Evolutionary conservation across 2,797 vertebrate species (phyloP).

Genomic region (Molossus alvarezi): DNA sequence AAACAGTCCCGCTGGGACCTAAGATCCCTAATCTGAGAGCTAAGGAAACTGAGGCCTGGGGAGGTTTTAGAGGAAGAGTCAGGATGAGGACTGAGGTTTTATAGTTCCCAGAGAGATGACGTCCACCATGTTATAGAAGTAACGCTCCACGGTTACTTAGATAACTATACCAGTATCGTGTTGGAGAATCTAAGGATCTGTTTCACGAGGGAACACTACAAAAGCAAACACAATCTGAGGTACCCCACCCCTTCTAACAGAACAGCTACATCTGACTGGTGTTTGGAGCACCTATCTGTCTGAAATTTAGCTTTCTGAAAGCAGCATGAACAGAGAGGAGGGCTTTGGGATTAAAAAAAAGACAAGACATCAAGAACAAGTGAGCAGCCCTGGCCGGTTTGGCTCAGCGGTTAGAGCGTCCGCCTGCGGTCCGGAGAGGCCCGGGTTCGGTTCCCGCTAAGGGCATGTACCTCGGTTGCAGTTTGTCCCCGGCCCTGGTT

Average conservation of each 20-base stretch:
- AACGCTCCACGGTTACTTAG: not conserved
- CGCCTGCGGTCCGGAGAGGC: too few species aligned
- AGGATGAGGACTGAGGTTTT: not conserved
- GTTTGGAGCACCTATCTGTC: not conserved
- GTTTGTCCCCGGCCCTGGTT: too few species aligned
- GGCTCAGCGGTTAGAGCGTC: too few species aligned
- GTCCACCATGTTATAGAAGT: not conserved
- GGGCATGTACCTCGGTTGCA: too few species aligned
- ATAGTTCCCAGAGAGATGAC: not conserved
- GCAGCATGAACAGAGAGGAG: not conserved
- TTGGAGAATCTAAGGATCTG: not conserved
- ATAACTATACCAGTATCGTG: not conserved
- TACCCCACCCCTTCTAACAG: not conserved
- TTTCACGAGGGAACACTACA: constrained; percentile 45
- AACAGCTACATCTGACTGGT: constrained; percentile 19
- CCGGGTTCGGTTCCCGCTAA: too few species aligned
- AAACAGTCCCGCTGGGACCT: not conserved
- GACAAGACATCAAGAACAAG: not conserved
- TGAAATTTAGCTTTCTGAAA: constrained; percentile 67
- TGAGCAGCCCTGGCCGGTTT: too few species aligned
- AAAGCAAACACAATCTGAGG: constrained; percentile 50
- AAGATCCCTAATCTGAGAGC: not conserved
- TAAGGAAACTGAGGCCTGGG: not conserved
- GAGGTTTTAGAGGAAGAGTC: not conserved
- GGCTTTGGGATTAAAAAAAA: constrained; percentile 49